Base-by-base conservation (phyloP, 2,797 vertebrate genomes). In the Etheostoma nigrum region DNA sequence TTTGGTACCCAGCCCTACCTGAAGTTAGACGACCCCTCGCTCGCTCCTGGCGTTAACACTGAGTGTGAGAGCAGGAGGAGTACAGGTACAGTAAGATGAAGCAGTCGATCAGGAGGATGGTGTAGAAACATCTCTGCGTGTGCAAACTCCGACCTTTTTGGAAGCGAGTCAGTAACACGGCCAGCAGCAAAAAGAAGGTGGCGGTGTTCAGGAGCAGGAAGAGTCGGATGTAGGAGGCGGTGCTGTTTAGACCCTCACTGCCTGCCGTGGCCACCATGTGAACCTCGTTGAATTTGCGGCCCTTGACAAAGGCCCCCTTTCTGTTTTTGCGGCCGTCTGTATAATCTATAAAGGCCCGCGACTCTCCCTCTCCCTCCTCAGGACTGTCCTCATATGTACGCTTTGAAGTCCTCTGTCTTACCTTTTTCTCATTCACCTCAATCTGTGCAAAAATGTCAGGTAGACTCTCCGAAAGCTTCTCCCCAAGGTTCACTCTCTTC, bases 381-480 rank as follows among this genome's bases (percentile, higher is more conserved):
- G 95, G 96, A 88, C 94, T 90, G 77, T 99, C 97, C 83, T 97
- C 96, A 40, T 97, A 96, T 1, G 95, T 94, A 53, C 94, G 93
- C 81, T 95, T 96, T 80, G 97, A 96, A 59, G 95, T 95, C 89
- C 95, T 96, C 81, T 97, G 96, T 58, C 97, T 94, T 74, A 96
- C 94, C 89, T 95, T 97, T 86, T 96, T 97, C 85, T 99, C 98
- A 33, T 94, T 97, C 57, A 95, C 93, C 89, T 99, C 97, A 53
- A 99, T 97, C 89, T 97, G 97, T 92, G 97, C 95, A 96, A 99
- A 99, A 89, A 99, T 97, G 84, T 99, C 97, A 15, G 97, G 96
- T 63, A 96, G 90, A 0, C 88, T 95, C 88, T 97, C 97, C 0
- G 97, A 90, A 51, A 98, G 96, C 77, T 96, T 96, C 71, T 97